Conservation (phyloP, 2,888 invertebrate genomes). For the Marasmarcha lunaedactyla region DNA sequence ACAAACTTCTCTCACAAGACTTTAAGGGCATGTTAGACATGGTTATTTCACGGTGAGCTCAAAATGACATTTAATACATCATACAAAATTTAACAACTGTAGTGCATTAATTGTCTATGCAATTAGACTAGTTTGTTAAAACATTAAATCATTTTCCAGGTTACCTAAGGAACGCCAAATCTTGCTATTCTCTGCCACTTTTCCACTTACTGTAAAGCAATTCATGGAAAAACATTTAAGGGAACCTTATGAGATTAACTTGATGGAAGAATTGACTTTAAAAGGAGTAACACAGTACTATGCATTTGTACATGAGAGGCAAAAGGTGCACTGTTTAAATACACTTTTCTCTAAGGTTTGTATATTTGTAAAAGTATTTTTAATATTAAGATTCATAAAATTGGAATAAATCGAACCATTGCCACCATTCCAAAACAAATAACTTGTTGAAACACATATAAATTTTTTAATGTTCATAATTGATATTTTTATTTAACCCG, state of each 20-base stretch:
- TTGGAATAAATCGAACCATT: no score
- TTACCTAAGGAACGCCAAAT: slow-evolving; percentile 97
- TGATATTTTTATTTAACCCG: no score
- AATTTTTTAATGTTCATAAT: no score
- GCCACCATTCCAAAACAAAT: no score
- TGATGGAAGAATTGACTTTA: slow-evolving; percentile 99
- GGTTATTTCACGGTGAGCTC: slow-evolving; percentile 80
- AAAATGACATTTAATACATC: slow-evolving; percentile 6
- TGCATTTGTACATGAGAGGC: slow-evolving; percentile 99
- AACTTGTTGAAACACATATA: no score
- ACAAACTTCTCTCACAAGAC: slow-evolving; percentile 98
- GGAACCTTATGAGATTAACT: slow-evolving; percentile 98
- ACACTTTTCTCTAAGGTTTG: slow-evolving; percentile 97
- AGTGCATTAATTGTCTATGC: not conserved
- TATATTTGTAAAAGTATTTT: not conserved
- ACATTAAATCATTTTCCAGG: slow-evolving; percentile 44
- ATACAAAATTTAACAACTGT: not conserved
- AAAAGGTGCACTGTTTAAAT: slow-evolving; percentile 99
- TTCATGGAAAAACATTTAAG: slow-evolving; percentile 98
- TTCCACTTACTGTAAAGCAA: slow-evolving; percentile 97
- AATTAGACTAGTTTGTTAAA: not conserved
- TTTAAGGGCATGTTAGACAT: slow-evolving; percentile 99
- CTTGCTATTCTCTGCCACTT: slow-evolving; percentile 98
- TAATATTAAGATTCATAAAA: not conserved
- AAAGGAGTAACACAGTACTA: slow-evolving; percentile 99